These are phyloP conservation scores for Gallinago jamesoni DNA, from an alignment of 2,113 vertebrate species.

Conservation along the genomic window DNA sequence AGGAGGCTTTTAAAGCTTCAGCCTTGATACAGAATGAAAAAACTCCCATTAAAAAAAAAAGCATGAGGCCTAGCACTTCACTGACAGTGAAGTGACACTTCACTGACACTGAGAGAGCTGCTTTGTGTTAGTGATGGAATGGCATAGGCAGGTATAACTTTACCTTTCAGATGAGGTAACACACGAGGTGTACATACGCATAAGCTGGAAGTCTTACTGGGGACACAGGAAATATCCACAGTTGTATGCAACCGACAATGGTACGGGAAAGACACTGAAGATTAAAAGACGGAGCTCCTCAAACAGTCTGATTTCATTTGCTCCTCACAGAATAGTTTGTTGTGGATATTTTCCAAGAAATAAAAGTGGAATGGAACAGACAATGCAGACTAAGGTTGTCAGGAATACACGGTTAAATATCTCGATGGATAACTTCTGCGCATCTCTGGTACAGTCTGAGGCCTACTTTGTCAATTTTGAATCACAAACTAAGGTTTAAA, in stretches of 20 bases:
- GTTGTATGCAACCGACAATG: neutral
- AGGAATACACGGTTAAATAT: neutral
- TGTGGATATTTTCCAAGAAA: neutral
- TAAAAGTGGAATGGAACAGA: neutral
- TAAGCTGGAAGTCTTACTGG: neutral
- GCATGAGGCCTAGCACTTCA: neutral
- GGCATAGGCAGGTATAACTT: neutral
- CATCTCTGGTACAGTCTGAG: neutral
- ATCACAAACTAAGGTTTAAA: neutral
- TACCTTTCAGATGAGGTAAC: neutral
- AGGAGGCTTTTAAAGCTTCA: neutral
- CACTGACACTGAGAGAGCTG: neutral
- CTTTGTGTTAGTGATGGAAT: neutral
- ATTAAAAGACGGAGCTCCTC: neutral
- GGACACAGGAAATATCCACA: neutral
- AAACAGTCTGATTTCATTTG: neutral
- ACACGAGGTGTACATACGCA: neutral
- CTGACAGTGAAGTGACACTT: neutral
- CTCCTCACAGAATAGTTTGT: neutral
- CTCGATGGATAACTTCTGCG: neutral
- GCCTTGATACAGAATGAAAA: neutral
- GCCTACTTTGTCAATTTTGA: neutral
- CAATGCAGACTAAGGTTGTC: neutral
- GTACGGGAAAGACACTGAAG: neutral
- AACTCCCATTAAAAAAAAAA: neutral